These are phyloP conservation scores for Drosophila nr. perissopoda DNA, from an alignment of 2,888 invertebrate species.

Conservation along the genomic window DNA sequence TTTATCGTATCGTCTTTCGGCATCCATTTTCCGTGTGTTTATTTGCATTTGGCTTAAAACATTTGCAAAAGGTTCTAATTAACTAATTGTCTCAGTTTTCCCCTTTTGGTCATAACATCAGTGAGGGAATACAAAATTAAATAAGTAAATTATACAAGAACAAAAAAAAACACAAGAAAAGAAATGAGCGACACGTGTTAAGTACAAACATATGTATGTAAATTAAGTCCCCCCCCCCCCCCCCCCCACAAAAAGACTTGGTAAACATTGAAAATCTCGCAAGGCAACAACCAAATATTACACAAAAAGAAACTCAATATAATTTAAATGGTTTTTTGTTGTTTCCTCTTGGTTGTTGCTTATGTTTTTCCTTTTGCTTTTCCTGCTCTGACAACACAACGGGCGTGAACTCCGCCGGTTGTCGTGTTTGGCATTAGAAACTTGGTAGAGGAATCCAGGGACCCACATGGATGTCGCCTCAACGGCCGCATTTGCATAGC, in stretches of 20 bases:
- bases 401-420: conserved; percentile 63
- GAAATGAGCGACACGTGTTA: conserved; percentile 58
- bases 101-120: conserved; percentile 10
- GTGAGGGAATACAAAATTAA: conserved; percentile 10
- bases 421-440: conserved; percentile 40
- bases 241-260: conserved; percentile 21
- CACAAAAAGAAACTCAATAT: conserved; percentile 66
- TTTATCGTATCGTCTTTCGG: conserved; percentile 5
- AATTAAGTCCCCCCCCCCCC: conserved; percentile 40
- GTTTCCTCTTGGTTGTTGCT: conserved; percentile 23
- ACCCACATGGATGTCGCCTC: conserved; percentile 49
- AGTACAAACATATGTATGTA: conserved; percentile 64
- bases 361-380: conserved; percentile 27
- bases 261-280: conserved; percentile 24
- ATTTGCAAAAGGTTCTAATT: conserved; percentile 61
- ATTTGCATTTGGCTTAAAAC: conserved; percentile 56
- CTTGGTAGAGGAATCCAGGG: conserved; percentile 16
- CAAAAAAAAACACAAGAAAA: not conserved
- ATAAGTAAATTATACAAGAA: conserved; percentile 6
- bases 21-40: conserved; percentile 23
- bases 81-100: conserved; percentile 62
- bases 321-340: conserved; percentile 67
- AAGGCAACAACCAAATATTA: conserved; percentile 36
- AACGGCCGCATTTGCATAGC: conserved; percentile 52
- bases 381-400: conserved; percentile 44